Conservation (phyloP, 2,888 invertebrate genomes). For the Salticus scenicus region DNA sequence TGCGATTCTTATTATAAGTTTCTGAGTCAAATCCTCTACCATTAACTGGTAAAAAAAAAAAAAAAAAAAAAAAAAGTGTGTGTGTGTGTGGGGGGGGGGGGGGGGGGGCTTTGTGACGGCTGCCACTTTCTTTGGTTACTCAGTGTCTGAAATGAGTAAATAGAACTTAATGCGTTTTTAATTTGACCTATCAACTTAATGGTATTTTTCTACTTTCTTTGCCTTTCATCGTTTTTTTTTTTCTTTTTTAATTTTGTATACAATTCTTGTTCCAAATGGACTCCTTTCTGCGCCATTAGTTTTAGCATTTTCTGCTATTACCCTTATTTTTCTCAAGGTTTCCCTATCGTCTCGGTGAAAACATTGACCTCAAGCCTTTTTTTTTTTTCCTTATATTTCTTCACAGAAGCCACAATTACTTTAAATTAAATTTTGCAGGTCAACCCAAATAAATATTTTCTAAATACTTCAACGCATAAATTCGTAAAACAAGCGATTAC, state of each 20-base stretch:
- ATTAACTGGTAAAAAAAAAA: too few relatives aligned
- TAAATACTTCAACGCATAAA: too few relatives aligned
- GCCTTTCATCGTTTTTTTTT: neutral
- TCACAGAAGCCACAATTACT: too few relatives aligned
- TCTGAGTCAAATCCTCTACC: too few relatives aligned
- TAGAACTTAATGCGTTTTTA: neutral
- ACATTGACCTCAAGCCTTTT: constrained; percentile 5
- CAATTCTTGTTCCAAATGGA: constrained; percentile 5
- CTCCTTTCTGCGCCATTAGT: constrained; percentile 23
- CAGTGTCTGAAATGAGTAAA: constrained; percentile 4
- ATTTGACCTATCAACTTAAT: neutral
- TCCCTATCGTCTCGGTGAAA: neutral
- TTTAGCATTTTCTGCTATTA: constrained; percentile 35
- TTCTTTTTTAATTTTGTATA: neutral
- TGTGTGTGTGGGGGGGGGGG: too few relatives aligned
- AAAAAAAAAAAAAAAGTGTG: too few relatives aligned
- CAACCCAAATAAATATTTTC: too few relatives aligned
- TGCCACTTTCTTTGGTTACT: too few relatives aligned
- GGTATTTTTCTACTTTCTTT: neutral
- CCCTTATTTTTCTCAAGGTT: constrained; percentile 52
- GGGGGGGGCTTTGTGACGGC: too few relatives aligned
- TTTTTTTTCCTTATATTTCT: neutral
- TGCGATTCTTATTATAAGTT: too few relatives aligned
- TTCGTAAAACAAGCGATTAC: too few relatives aligned
- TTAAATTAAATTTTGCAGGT: too few relatives aligned